A percentile compares a stretch with the other conserved stretches of the same genome.
phyloP scores from a whole-genome alignment of 2,797 vertebrate species.

The Dendrocincla fuliginosa region DNA sequence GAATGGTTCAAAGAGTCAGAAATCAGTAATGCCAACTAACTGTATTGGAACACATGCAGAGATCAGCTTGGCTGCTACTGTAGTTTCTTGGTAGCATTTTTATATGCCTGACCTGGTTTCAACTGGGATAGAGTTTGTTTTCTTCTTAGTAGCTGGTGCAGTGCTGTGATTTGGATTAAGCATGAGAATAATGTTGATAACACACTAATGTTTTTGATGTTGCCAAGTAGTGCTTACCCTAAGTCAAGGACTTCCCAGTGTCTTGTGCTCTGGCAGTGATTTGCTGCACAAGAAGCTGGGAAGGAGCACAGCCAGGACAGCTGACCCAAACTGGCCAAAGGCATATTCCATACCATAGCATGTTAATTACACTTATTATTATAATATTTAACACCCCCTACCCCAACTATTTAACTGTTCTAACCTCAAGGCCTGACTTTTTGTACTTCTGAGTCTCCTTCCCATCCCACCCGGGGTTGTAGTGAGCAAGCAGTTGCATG shows the following conservation, averaged over 20 bases:
- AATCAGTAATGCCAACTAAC: not conserved
- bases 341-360: not conserved
- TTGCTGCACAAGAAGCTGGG: not conserved
- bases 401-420: not conserved
- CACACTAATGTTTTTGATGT: not conserved
- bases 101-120: not conserved
- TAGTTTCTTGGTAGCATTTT: not conserved
- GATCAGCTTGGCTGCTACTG: not conserved
- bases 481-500: not conserved
- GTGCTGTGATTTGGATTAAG: not conserved
- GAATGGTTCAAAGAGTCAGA: not conserved
- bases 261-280: not conserved
- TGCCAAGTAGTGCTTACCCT: not conserved
- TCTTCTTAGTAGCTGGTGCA: not conserved
- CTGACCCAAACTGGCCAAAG: not conserved
- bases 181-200: not conserved
- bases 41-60: not conserved
- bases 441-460: not conserved
- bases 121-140: not conserved
- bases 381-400: not conserved
- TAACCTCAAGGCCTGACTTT: not conserved
- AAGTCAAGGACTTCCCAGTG: not conserved
- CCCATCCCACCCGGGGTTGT: not conserved
- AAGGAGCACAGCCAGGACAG: not conserved
- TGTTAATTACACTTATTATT: not conserved